Base-by-base conservation (phyloP, 2,797 vertebrate genomes). In the Lates japonicus region DNA sequence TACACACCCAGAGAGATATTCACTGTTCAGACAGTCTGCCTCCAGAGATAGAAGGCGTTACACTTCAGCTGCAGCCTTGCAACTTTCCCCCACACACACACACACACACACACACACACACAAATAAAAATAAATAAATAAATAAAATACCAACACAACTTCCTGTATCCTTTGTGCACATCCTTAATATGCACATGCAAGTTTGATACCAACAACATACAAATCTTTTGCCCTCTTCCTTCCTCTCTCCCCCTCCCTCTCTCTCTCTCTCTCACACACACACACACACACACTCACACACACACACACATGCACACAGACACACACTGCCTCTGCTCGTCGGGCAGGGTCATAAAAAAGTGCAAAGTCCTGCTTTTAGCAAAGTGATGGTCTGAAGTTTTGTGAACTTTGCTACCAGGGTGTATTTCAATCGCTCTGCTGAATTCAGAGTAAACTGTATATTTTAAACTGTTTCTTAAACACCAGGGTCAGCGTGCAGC, bases 41-140 rank as follows among this genome's bases (percentile, higher is more conserved):
- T 67, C 42, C 25, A 73, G 77, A 80, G 85, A 89, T 74, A 83
- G 74, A 54, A 82, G 70, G 74, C 76, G 85, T 88, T 74, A 82
- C 74, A 85, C 81, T 85, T 83, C 67, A 58, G 81, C 73, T 77
- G 58, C 58, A 71, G 79, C 70, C 70, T 49, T 69, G 73, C 58
- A 35, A 10, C 29, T 25, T 64, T n/a, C 62, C n/a, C 14, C 7
- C 39, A 41, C 39, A 41, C 39, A 41, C 39, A 41, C 39, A 41
- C 39, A 41, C 39, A 41, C 39, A 41, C 39, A 41, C 39, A 42
- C 41, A 42, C 41, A 42, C 41, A 42, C n/a, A n/a, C n/a, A n/a
- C n/a, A 42, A 12, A n/a, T n/a, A n/a, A n/a, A n/a, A n/a, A n/a
- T n/a, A n/a, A n/a, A n/a, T n/a, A n/a, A n/a, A n/a, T n/a, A n/a